These are phyloP conservation scores for Pediacus dermestoides DNA, from an alignment of 2,888 invertebrate genomes.

Conservation along the genomic window DNA sequence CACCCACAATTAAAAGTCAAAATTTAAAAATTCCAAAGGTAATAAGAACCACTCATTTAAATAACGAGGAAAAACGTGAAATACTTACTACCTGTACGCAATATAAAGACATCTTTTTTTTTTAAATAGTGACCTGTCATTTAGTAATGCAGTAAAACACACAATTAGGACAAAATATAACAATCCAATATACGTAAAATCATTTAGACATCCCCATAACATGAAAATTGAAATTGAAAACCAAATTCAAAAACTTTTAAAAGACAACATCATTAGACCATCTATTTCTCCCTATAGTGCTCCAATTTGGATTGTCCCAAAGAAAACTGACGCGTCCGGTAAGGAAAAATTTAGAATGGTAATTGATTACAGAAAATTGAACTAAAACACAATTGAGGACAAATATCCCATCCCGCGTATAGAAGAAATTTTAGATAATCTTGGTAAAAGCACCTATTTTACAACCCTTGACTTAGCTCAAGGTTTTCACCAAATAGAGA, in stretches of 20 bases:
- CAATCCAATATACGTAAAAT: conserved; percentile 15
- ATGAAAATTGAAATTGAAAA: conserved; percentile 17
- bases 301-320: conserved; percentile 19
- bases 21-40: neutral
- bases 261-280: conserved; percentile 20
- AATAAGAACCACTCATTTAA: neutral
- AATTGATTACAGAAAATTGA: conserved; percentile 13
- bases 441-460: conserved; percentile 30
- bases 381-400: conserved; percentile 15
- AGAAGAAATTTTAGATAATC: conserved; percentile 30
- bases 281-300: conserved; percentile 20
- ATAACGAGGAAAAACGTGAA: neutral
- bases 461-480: conserved; percentile 28
- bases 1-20: too few species aligned
- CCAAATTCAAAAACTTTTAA: conserved; percentile 19
- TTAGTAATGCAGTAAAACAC: conserved; percentile 14
- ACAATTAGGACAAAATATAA: conserved; percentile 14
- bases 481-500: conserved; percentile 36
- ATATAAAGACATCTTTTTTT: neutral
- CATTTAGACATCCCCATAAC: conserved; percentile 14
- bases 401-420: conserved; percentile 20
- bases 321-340: conserved; percentile 19
- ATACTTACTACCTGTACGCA: neutral
- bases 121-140: neutral
- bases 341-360: conserved; percentile 21